These are phyloP conservation scores for Crocallis elinguaria DNA, from an alignment of 2,888 invertebrate genomes.

Conservation along the genomic window DNA sequence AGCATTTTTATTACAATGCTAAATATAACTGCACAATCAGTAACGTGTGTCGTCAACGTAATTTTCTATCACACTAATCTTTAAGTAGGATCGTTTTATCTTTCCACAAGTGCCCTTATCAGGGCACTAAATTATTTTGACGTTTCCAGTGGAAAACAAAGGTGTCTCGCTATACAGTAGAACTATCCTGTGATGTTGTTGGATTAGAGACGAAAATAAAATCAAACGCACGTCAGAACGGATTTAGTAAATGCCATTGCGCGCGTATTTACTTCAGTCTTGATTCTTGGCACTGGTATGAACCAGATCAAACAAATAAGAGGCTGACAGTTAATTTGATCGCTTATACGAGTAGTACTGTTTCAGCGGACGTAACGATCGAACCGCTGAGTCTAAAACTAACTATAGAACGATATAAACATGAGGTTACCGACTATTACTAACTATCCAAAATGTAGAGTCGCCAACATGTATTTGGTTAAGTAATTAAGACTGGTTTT, in stretches of 20 bases:
- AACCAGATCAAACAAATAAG: conserved; percentile 10
- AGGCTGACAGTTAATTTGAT: neutral
- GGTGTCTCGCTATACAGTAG: conserved; percentile 12
- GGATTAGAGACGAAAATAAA: conserved; percentile 54
- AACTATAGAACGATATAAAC: neutral
- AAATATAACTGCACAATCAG: conserved; percentile 42
- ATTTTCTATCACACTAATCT: conserved; percentile 71
- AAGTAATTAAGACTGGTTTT: conserved; percentile 14
- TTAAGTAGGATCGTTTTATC: conserved; percentile 59
- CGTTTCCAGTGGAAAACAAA: conserved; percentile 58
- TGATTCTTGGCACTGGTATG: conserved; percentile 42
- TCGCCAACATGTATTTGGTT: conserved; percentile 10
- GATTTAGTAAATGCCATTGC: conserved; percentile 35
- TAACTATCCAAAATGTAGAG: conserved; percentile 1
- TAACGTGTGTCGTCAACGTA: conserved; percentile 46
- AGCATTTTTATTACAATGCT: conserved; percentile 55
- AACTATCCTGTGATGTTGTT: conserved; percentile 14
- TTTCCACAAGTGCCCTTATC: conserved; percentile 63
- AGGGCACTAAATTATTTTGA: conserved; percentile 69
- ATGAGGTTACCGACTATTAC: neutral
- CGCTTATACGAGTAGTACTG: neutral
- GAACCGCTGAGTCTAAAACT: neutral
- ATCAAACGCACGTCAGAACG: conserved; percentile 32
- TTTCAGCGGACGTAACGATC: neutral
- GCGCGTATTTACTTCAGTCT: conserved; percentile 16